phyloP scores from a whole-genome alignment of 2,797 vertebrate species.

The Coccyzus lansbergi region DNA sequence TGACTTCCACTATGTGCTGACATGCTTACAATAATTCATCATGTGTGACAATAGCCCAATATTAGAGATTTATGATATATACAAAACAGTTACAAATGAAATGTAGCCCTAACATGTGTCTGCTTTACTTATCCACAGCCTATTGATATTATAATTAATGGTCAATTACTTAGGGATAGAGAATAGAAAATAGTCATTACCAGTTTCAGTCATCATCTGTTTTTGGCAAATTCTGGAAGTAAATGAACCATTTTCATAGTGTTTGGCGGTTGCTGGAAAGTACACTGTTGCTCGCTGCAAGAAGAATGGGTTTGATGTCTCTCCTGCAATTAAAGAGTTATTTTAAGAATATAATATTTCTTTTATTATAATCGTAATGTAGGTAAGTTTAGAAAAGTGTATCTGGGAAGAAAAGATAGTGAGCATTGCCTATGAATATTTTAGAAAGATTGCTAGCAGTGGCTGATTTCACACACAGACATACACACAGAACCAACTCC shows the following conservation, averaged over 20 bases:
- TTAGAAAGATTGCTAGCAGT: neutral
- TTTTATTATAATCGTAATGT: neutral
- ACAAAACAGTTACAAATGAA: conserved; percentile 84
- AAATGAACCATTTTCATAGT: conserved; percentile 73
- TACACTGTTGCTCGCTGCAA: conserved; percentile 62
- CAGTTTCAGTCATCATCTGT: conserved; percentile 78
- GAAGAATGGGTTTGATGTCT: conserved; percentile 17
- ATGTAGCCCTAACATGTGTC: conserved; percentile 85
- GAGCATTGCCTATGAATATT: neutral
- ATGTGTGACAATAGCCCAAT: conserved; percentile 88
- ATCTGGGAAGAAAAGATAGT: neutral
- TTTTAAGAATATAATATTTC: conserved; percentile 31
- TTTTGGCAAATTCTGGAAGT: conserved; percentile 75
- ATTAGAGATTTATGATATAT: conserved; percentile 87
- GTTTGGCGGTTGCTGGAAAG: conserved; percentile 68
- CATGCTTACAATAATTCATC: conserved; percentile 91
- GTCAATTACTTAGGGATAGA: conserved; percentile 81
- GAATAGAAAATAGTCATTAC: conserved; percentile 86
- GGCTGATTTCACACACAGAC: neutral
- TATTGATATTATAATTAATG: conserved; percentile 86
- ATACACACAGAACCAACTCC: neutral
- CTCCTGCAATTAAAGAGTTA: neutral
- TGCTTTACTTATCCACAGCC: conserved; percentile 81
- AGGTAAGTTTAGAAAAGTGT: neutral
- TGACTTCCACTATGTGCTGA: conserved; percentile 93